Base-by-base conservation (phyloP, 1,140 invertebrate genomes). In the Zelostemma sp. region DNA sequence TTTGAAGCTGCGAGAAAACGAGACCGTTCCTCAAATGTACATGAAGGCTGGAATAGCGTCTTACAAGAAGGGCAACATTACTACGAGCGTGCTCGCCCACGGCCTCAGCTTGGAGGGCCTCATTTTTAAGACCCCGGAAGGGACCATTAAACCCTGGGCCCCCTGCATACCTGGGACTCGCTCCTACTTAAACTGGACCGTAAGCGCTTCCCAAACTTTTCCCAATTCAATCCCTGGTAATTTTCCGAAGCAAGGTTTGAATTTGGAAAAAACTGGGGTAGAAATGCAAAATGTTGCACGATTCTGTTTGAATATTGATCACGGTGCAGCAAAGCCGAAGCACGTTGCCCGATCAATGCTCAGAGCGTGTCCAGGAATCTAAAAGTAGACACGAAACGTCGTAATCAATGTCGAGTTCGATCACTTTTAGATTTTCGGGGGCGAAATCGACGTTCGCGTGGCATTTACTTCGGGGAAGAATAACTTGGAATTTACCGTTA, bases 41-140 rank as follows among this genome's bases (percentile, higher is more conserved):
- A 76, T 79, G 72, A 79, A 81, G 40, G 76, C 80, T 6, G 81
- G 80, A 1, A 82, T 82, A 54, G 78, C 79, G 0, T 79, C 78
- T 1, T 80, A 80, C 46, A 81, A 81, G 43, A 82, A 82, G 45
- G 80, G 79, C 3, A 84, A 81, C 25, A 82, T 81, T 25, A 82
- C 78, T 0, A 81, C 79, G 1, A 83, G 77, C 48, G 80, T 81
- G 6, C 62, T 80, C 14, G 79, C 79, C 1, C 74, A 76, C 12
- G 74, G 75, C 6, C 61, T 81, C 5, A 81, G 82, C 35, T 70
- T 82, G 1, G 79, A 81, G 17, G 75, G 76, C 15, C 54, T 81
- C 12, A 82, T 82, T 54, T 82, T 82, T 53, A 82, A 81, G 61
- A 80, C 79, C 48, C 79, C 86, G 0, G 85, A 86, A 17, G 77